Base-by-base conservation (phyloP, 92 coral and sea anemone genomes). In the Porites lobata region DNA sequence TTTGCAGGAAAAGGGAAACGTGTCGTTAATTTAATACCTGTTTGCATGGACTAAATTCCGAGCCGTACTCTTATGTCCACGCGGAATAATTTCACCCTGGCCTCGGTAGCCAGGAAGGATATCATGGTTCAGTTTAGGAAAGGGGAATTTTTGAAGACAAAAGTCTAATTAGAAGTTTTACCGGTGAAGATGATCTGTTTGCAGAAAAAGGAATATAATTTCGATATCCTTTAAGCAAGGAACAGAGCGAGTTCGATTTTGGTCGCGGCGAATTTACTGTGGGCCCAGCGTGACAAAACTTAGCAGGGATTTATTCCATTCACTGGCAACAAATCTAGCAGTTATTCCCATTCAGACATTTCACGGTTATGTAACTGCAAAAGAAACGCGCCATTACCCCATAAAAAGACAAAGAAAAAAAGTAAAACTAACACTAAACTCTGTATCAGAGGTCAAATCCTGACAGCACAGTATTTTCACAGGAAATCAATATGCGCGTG, bases 241-340 rank as follows among this genome's bases (percentile, higher is more conserved):
- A 29, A 0, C 32, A 29, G 32, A 29, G 32, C 3, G 3, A 29
- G 0, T 12, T 7, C 43, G 72, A 68, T 68, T 68, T 68, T 22
- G 38, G 72, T 68, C 14, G 51, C 72, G 6, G 72, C 72, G 72
- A 68, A 68, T 68, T 68, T 68, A 68, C 72, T 68, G 43, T 65
- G 69, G 72, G 32, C 0, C 32, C 32, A 29, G 32, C 32, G 32
- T 29, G 32, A 29, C 32, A 29, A 29, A 29, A 29, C 32, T 29
- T 29, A 29, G 32, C 32, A 0, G 32, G 32, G 3, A 1, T 29
- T 29, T 29, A 29, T 29, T 22, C 0, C 43, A n/a, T 9, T 20
- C 72, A 68, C 72, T 19, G 72, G 24, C 72, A 68, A 68, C 20
- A 68, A 22, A 22, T 68, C 26, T 20, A 8, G 72, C 47, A 68